Base-by-base conservation (phyloP, 2,113 vertebrate genomes). In the Chitala chitala region DNA sequence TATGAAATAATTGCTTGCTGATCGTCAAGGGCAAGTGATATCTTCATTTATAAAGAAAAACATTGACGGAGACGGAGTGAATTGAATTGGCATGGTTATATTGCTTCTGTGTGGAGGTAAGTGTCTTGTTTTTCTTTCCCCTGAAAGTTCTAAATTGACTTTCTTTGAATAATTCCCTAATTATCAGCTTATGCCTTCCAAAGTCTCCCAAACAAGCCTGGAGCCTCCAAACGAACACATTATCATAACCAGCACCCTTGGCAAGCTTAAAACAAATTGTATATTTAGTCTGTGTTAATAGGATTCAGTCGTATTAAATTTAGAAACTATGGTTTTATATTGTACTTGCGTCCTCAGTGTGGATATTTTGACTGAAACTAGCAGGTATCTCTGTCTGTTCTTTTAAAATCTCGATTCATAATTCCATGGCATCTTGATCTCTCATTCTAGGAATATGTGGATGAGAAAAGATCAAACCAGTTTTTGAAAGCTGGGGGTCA, bases 231-330 rank as follows among this genome's bases (percentile, higher is more conserved):
- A 78, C 81, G 9, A 74, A 78, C 81, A 3, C 83, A 90, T 90
- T 92, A 81, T 81, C 88, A 90, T 91, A 90, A 89, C 89, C 87
- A 89, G 82, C 85, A 89, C 89, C 87, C 83, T 83, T 81, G 85
- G 87, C 87, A 83, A 86, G 81, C 84, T 89, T 89, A 90, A 89
- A 91, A 91, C 89, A 90, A 92, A 92, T 90, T 88, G 87, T 91
- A 88, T 88, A 91, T 90, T 92, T 92, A 91, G 87, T 82, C 80
- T 80, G 85, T 85, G 86, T 86, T 89, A 90, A 90, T 90, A 83
- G 87, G 87, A 90, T 90, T 91, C 88, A 88, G 88, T 86, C 82
- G 80, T 84, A 82, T 81, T 82, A 82, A 85, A 86, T 89, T 88
- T 83, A 79, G 82, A 78, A 87, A 84, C 76, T 77, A 80, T 71